Conservation (phyloP, 2,888 invertebrate genomes). For the Diplazon laetatorius region DNA sequence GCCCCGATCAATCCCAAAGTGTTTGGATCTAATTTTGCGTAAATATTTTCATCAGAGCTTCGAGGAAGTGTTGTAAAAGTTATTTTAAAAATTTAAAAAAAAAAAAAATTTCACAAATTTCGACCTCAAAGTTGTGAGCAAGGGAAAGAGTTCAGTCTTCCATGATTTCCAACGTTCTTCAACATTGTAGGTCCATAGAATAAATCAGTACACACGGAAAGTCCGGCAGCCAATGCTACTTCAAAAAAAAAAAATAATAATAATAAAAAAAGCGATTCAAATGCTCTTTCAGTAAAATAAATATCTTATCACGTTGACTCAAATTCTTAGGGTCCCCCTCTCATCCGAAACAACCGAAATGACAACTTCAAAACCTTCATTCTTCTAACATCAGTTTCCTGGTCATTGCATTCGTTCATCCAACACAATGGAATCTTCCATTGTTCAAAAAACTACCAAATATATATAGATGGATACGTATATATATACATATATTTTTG, state of each 20-base stretch:
- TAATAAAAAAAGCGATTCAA: not conserved
- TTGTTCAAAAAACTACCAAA: conserved; percentile 1
- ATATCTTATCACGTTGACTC: not conserved
- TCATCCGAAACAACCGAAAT: not conserved
- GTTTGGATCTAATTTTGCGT: too few species aligned
- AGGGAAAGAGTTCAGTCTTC: too few species aligned
- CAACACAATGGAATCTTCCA: not conserved
- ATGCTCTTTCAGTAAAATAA: not conserved
- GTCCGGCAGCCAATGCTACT: not conserved
- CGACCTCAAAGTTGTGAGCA: too few species aligned
- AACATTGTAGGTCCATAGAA: too few species aligned
- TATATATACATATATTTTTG: too few species aligned
- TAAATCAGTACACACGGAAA: too few species aligned
- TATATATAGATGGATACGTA: not conserved
- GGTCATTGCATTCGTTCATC: not conserved
- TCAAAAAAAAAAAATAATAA: not conserved
- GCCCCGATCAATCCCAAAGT: too few species aligned
- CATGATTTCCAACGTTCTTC: too few species aligned
- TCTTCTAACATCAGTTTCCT: not conserved
- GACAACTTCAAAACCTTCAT: not conserved
- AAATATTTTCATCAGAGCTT: too few species aligned
- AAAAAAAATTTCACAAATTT: too few species aligned
- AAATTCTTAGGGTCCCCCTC: not conserved
- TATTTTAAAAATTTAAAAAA: too few species aligned
- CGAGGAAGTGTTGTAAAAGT: too few species aligned